Percentiles rank a stretch among this genome's conserved stretches.
phyloP scores from a whole-genome alignment of 2,113 vertebrate species.

The Mola mola region DNA sequence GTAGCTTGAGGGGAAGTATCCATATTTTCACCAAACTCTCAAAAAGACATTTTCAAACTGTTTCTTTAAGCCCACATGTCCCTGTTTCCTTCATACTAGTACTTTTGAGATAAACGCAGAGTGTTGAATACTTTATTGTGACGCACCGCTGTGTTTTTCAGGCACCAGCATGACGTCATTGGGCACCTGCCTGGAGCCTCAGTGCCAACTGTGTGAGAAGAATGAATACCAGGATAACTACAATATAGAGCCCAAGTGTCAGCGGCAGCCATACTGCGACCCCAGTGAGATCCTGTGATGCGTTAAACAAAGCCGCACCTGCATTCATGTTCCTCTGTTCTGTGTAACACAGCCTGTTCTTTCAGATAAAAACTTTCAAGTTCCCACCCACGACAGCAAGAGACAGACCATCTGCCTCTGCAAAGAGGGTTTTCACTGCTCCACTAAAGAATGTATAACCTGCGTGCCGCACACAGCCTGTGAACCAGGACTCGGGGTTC shows the following conservation, averaged over 20 bases:
- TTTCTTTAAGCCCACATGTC: background rate
- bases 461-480: conserved; percentile 65
- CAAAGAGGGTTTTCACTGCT: conserved; percentile 66
- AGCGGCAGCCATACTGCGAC: conserved; percentile 74
- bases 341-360: background rate
- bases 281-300: conserved; percentile 59
- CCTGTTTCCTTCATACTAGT: too few species aligned
- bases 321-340: background rate
- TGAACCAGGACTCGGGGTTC: conserved; percentile 21
- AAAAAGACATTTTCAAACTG: background rate
- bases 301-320: background rate
- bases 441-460: conserved; percentile 1
- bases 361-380: conserved; percentile 69
- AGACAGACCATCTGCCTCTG: conserved; percentile 40
- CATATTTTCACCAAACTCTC: too few species aligned
- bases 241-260: background rate
- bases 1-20: too few species aligned
- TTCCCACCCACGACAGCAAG: accelerated
- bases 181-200: conserved; percentile 23
- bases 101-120: too few species aligned
- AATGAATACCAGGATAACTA: conserved; percentile 63
- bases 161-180: background rate
- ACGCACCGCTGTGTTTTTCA: conserved; percentile 18
- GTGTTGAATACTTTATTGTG: too few species aligned
- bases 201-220: conserved; percentile 29